These are phyloP conservation scores for Poecilia gillii DNA, from an alignment of 2,797 vertebrate genomes.

Conservation along the genomic window DNA sequence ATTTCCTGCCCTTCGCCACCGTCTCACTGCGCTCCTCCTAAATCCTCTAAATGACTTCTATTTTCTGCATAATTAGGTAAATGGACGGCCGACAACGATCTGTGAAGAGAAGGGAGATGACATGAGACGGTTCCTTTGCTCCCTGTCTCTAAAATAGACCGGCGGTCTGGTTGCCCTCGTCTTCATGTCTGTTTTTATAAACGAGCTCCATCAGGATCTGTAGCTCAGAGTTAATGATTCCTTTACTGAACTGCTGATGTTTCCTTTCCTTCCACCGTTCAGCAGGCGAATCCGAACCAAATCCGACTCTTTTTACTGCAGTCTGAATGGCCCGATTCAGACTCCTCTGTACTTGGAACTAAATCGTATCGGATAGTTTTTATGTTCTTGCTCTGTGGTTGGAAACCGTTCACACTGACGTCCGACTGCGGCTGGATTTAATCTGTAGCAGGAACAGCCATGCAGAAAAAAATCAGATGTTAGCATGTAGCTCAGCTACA, in stretches of 20 bases:
- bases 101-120: conserved; percentile 40
- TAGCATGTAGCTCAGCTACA: too few species aligned
- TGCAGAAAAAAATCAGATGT: too few species aligned
- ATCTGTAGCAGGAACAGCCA: too few species aligned
- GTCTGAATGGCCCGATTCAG: too few species aligned
- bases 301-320: too few species aligned
- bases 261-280: background rate
- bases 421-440: too few species aligned
- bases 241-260: background rate
- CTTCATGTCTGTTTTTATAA: background rate
- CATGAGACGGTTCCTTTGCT: conserved; percentile 4
- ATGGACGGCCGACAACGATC: conserved; percentile 59
- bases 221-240: background rate
- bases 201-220: background rate
- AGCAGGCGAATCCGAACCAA: too few species aligned
- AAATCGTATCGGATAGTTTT: too few species aligned
- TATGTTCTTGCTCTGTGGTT: too few species aligned
- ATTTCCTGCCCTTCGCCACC: conserved; percentile 8
- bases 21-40: conserved; percentile 17
- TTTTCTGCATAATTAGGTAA: conserved; percentile 78
- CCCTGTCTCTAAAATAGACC: conserved; percentile 5
- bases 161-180: background rate
- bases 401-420: too few species aligned
- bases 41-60: conserved; percentile 65
- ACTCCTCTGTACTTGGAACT: too few species aligned